Evolutionary conservation across 2,888 invertebrate species (phyloP).

Genomic region (Dastarcus helophoroides): DNA sequence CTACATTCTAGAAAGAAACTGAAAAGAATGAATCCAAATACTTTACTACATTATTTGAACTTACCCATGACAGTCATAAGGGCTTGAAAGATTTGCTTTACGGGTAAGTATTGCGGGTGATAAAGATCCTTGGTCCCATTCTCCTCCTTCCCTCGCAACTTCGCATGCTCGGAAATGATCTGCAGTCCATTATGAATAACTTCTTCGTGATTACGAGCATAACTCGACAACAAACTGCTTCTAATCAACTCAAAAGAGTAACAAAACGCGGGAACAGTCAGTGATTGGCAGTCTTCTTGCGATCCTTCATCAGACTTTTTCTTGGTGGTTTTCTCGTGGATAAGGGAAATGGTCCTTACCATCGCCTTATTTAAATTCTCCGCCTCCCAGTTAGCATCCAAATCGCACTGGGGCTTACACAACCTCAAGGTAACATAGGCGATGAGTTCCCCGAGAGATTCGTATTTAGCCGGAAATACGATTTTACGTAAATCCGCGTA

Average conservation of each 20-base stretch:
- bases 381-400: conserved; percentile 66
- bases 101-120: conserved; percentile 69
- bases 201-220: conserved; percentile 41
- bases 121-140: conserved; percentile 42
- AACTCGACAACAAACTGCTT: conserved; percentile 41
- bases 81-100: conserved; percentile 68
- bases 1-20: background rate
- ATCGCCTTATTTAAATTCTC: conserved; percentile 53
- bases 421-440: conserved; percentile 63
- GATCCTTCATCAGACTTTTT: conserved; percentile 23
- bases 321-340: conserved; percentile 43
- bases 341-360: conserved; percentile 46
- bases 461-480: conserved; percentile 39
- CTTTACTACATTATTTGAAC: too few relatives aligned
- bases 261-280: conserved; percentile 67
- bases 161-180: conserved; percentile 62
- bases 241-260: conserved; percentile 72
- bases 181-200: conserved; percentile 50
- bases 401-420: conserved; percentile 67
- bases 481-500: conserved; percentile 49
- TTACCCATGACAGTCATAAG: conserved; percentile 66
- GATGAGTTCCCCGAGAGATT: conserved; percentile 46
- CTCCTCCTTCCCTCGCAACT: conserved; percentile 41
- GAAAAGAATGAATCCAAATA: conserved; percentile 3
- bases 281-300: conserved; percentile 20